phyloP scores from a whole-genome alignment of 2,113 vertebrate genomes.

The Jacana jacana region DNA sequence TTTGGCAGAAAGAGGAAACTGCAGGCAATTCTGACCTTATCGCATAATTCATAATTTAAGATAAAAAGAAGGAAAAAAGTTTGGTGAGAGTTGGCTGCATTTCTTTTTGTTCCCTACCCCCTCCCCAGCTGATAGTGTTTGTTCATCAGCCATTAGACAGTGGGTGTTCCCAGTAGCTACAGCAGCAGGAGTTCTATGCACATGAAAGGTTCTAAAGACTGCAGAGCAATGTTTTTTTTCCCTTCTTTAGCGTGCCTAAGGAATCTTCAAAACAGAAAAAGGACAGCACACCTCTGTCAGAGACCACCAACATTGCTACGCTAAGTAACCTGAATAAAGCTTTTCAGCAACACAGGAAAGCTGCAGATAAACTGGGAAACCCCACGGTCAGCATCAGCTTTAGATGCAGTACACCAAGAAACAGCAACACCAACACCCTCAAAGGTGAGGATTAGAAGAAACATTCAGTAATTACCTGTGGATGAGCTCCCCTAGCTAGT shows the following conservation, averaged over 20 bases:
- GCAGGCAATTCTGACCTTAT: background rate
- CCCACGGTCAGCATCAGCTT: accelerated
- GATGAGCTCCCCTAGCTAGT: accelerated
- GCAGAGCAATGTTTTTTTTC: background rate
- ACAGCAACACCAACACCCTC: background rate
- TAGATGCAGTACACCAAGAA: accelerated
- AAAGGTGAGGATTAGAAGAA: background rate
- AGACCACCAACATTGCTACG: background rate
- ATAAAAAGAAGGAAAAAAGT: background rate
- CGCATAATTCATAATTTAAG: background rate
- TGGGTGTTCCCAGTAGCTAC: background rate
- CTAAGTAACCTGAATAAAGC: background rate
- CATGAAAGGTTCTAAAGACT: background rate
- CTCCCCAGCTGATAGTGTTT: background rate
- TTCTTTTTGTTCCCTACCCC: accelerated
- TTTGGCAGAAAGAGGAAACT: background rate
- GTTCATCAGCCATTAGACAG: background rate
- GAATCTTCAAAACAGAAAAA: background rate
- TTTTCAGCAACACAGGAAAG: background rate
- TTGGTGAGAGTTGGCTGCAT: background rate
- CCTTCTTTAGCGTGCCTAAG: too few species aligned
- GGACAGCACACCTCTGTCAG: background rate
- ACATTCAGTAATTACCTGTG: background rate
- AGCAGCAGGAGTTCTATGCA: background rate
- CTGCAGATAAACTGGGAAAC: background rate